phyloP scores from a whole-genome alignment of 1,140 invertebrate species.

The Drosophila auraria region DNA sequence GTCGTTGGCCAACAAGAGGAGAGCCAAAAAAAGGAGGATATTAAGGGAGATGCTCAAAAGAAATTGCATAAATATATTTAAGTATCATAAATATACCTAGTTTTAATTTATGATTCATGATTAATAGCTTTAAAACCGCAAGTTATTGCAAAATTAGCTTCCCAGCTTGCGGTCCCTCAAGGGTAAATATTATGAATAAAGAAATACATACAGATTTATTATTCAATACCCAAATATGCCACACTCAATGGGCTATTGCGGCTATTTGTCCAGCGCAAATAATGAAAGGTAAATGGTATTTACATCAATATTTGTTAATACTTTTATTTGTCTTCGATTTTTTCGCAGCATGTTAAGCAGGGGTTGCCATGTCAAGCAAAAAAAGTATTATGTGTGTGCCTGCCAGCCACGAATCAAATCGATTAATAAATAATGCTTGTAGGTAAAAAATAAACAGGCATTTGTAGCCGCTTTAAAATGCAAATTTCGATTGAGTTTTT shows the following conservation, averaged over 20 bases:
- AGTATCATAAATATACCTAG: not conserved
- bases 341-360: constrained; percentile 3
- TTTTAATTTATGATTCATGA: not conserved
- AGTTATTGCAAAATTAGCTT: constrained; percentile 1
- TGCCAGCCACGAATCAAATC: constrained; percentile 47
- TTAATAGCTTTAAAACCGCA: not conserved
- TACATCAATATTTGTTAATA: constrained; percentile 48
- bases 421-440: constrained; percentile 55
- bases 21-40: not conserved
- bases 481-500: constrained; percentile 39
- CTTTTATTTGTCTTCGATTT: constrained; percentile 48
- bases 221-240: constrained; percentile 36
- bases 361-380: constrained; percentile 26
- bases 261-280: constrained; percentile 43
- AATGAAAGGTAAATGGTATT: constrained; percentile 41
- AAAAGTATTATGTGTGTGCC: constrained; percentile 27
- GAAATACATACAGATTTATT: constrained; percentile 25
- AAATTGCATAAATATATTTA: not conserved
- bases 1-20: constrained; percentile 34
- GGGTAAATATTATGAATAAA: constrained; percentile 10
- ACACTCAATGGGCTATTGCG: constrained; percentile 23
- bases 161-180: not conserved
- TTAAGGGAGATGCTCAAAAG: not conserved
- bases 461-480: constrained; percentile 51
- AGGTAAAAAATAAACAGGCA: constrained; percentile 38